Conservation (phyloP, 1,140 invertebrate genomes). For the Luehdorfia chinensis region DNA sequence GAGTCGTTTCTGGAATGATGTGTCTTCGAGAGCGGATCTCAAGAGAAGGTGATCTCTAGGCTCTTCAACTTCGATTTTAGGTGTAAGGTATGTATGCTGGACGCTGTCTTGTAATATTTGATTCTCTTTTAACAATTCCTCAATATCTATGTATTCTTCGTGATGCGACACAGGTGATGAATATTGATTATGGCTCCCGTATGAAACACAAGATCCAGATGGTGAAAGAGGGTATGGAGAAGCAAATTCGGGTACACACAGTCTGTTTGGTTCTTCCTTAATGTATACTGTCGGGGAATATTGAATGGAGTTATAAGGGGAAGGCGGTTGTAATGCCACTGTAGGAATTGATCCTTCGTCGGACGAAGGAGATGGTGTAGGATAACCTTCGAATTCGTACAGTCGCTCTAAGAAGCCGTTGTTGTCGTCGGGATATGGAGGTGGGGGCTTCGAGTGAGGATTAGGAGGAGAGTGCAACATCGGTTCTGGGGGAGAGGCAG, state of each 20-base stretch:
- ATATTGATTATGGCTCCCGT: constrained; percentile 69
- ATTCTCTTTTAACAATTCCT: constrained; percentile 75
- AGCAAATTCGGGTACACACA: constrained; percentile 77
- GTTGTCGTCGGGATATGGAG: constrained; percentile 65
- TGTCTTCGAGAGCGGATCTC: constrained; percentile 89
- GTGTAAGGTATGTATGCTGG: constrained; percentile 59
- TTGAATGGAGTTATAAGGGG: constrained; percentile 63
- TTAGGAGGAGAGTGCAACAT: constrained; percentile 73
- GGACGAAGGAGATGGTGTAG: constrained; percentile 71
- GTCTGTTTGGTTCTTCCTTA: constrained; percentile 72
- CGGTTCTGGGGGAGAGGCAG: constrained; percentile 74
- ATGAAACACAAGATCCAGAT: constrained; percentile 77
- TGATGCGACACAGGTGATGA: constrained; percentile 77
- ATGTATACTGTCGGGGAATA: constrained; percentile 58
- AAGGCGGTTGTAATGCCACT: constrained; percentile 68
- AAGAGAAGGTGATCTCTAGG: constrained; percentile 85
- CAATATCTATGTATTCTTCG: constrained; percentile 76
- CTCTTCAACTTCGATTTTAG: constrained; percentile 68
- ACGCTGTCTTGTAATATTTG: constrained; percentile 72
- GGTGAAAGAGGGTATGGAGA: constrained; percentile 80
- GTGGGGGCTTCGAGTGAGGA: constrained; percentile 62
- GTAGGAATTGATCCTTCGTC: constrained; percentile 74
- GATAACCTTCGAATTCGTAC: constrained; percentile 68
- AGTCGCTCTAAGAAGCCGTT: constrained; percentile 56
- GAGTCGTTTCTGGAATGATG: constrained; percentile 88